Evolutionary conservation across 2,113 vertebrate species (phyloP).

Genomic region (Cygnus atratus): DNA sequence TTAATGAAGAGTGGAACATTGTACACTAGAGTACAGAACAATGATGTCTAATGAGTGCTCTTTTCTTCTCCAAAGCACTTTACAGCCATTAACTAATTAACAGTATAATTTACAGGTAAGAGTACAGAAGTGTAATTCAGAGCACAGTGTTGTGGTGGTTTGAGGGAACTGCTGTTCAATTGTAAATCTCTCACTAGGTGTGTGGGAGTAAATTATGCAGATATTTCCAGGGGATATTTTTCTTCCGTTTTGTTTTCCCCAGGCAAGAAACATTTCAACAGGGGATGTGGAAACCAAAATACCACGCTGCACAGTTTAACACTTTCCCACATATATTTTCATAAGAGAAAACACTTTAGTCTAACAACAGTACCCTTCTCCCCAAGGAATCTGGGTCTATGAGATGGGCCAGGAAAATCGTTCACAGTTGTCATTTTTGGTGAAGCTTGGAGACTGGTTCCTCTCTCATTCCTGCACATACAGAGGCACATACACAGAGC

Average conservation of each 20-base stretch:
- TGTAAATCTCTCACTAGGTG: conserved; percentile 61
- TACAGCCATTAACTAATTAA: conserved; percentile 67
- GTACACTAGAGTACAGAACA: conserved; percentile 17
- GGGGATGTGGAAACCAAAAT: conserved; percentile 54
- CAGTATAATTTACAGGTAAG: conserved; percentile 57
- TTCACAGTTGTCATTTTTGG: not conserved
- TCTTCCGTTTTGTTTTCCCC: conserved; percentile 50
- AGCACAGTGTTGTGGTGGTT: conserved; percentile 11
- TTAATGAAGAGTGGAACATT: conserved; percentile 37
- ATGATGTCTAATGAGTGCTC: conserved; percentile 52
- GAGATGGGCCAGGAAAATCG: not conserved
- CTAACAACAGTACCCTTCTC: not conserved
- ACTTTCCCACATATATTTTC: conserved; percentile 50
- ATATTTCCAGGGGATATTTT: conserved; percentile 64
- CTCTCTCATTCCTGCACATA: not conserved
- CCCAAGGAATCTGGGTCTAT: not conserved
- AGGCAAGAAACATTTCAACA: conserved; percentile 56
- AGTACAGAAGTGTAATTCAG: conserved; percentile 32
- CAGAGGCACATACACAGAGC: not conserved
- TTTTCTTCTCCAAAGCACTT: conserved; percentile 56
- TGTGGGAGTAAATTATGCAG: conserved; percentile 64
- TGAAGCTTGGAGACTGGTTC: not conserved
- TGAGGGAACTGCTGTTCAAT: conserved; percentile 27
- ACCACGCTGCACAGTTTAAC: not conserved
- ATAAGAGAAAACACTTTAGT: not conserved